Conservation (phyloP, 2,888 invertebrate genomes). For the Melinaea marsaeus region DNA sequence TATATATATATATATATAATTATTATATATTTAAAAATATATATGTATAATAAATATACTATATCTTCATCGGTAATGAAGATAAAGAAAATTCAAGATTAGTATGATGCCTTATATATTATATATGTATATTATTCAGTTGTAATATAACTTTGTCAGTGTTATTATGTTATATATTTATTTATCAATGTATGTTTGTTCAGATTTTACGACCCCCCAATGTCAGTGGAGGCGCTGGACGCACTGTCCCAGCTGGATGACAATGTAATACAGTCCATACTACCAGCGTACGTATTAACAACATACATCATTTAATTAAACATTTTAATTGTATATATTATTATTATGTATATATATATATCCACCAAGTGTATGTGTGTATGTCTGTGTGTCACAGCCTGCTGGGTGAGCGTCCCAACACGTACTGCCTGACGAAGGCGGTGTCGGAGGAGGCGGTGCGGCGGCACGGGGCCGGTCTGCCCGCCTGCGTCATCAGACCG, state of each 20-base stretch:
- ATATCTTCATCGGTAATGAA: too few relatives aligned
- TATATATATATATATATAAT: too few relatives aligned
- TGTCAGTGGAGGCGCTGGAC: slow-evolving; percentile 75
- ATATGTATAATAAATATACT: too few relatives aligned
- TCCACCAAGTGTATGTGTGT: too few relatives aligned
- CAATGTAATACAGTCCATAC: slow-evolving; percentile 50
- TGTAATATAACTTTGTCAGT: neutral
- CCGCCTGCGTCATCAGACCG: slow-evolving; percentile 90
- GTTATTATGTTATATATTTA: neutral
- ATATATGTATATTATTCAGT: too few relatives aligned
- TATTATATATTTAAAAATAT: too few relatives aligned
- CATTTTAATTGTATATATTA: neutral
- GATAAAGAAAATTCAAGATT: too few relatives aligned
- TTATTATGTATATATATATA: neutral
- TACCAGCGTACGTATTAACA: slow-evolving; percentile 49
- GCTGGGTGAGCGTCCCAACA: slow-evolving; percentile 89
- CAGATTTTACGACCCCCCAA: slow-evolving; percentile 80
- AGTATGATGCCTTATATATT: too few relatives aligned
- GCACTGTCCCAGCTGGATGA: slow-evolving; percentile 62
- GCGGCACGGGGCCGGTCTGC: slow-evolving; percentile 82
- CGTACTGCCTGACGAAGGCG: slow-evolving; percentile 94
- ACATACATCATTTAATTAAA: neutral
- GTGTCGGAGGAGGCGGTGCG: slow-evolving; percentile 88
- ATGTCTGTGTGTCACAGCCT: slow-evolving; percentile 59
- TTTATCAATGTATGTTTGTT: slow-evolving; percentile 23